Base-by-base conservation (phyloP, 2,113 vertebrate genomes). In the Spermophilus dauricus region DNA sequence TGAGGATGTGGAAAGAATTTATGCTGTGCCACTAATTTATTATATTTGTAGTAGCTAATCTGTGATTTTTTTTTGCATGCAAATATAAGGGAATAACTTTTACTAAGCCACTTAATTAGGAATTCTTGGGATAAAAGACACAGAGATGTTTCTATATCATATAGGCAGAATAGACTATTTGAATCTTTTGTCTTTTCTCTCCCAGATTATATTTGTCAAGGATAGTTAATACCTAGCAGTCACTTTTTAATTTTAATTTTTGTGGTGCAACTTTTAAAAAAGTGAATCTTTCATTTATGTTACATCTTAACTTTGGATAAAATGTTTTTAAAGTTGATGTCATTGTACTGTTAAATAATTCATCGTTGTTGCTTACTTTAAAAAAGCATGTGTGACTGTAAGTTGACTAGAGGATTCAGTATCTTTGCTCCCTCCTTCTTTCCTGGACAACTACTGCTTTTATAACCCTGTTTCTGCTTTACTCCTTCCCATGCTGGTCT, bases 201-300 rank as follows among this genome's bases (percentile, higher is more conserved):
- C 3, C 34, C 16, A 76, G 42, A 32, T 65, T 87, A 58, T 83
- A 4, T 89, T 67, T 95, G 26, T 80, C 56, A 95, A 75, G 63
- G 53, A 58, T 8, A 77, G 30, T 63, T 82, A 32, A 67, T 94
- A 92, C 26, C 18, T n/a, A 77, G 17, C 28, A 65, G 13, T 81
- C 65, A 63, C 28, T 51, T 94, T 78, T 77, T 86, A 28, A 51
- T 83, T 89, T 70, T 85, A 93, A 65, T n/a, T 67, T 32, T 58
- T 53, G 39, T 87, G 56, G 81, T 80, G 17, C 82, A 77, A 22
- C 65, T 77, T 76, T 53, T 94, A 85, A 67, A 56, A 85, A 70
- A 86, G 48, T 34, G 16, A 67, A 45, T 76, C 82, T 94, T 97
- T 61, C 14, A 56, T 69, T 88, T 89, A 77, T 86, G 95, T 88